These are phyloP conservation scores for Trididemnum miniatum DNA, from an alignment of 23 tunicate genomes.

Conservation along the genomic window DNA sequence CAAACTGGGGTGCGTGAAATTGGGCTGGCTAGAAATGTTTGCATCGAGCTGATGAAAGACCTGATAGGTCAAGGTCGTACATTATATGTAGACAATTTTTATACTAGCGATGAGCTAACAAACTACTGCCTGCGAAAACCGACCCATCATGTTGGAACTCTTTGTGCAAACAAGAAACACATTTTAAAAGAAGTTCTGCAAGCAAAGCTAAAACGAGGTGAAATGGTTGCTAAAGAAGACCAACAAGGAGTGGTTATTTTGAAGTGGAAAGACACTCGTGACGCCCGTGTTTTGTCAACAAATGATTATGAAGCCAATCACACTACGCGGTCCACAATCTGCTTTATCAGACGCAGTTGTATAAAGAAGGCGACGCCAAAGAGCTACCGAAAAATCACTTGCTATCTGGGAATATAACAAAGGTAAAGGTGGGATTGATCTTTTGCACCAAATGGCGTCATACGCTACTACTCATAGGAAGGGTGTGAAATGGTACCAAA, in stretches of 20 bases:
- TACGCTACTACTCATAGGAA: too few species aligned
- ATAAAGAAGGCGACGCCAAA: constrained; percentile 18
- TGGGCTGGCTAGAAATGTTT: constrained; percentile 32
- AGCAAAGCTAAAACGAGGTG: constrained; percentile 29
- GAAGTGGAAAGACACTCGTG: constrained; percentile 45
- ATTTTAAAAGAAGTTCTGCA: constrained; percentile 34
- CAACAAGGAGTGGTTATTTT: constrained; percentile 25
- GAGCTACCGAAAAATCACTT: constrained; percentile 30
- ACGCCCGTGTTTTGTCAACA: constrained; percentile 27
- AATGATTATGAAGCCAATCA: constrained; percentile 21
- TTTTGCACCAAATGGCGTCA: constrained; percentile 37
- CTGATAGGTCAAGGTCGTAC: constrained; percentile 32
- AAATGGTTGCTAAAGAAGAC: constrained; percentile 42
- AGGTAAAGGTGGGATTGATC: constrained; percentile 42
- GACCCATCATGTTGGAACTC: constrained; percentile 37
- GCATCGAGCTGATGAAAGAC: constrained; percentile 17
- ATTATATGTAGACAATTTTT: constrained; percentile 38
- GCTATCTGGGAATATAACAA: constrained; percentile 29
- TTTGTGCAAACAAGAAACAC: constrained; percentile 20
- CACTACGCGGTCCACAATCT: constrained; percentile 3
- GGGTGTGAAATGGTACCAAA: too few species aligned
- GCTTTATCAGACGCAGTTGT: constrained; percentile 23
- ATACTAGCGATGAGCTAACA: constrained; percentile 31
- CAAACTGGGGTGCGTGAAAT: constrained; percentile 34
- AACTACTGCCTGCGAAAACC: constrained; percentile 12